Conservation (phyloP, 2,113 vertebrate species). For the Mus spicilegus region DNA sequence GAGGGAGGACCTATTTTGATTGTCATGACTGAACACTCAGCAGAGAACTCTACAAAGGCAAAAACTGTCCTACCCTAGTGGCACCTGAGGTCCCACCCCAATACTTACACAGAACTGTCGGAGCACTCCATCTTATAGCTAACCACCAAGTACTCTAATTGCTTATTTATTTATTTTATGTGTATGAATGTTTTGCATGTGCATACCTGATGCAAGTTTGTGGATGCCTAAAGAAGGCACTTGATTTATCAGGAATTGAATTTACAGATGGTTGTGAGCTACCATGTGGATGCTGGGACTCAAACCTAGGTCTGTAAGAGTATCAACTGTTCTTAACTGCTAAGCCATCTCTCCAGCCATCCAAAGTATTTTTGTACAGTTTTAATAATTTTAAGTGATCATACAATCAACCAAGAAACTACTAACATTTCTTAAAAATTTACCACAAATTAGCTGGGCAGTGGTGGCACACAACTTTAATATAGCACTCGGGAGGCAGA, state of each 20-base stretch:
- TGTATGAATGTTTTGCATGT: neutral
- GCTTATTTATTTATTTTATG: neutral
- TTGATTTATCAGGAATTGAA: too few relatives aligned
- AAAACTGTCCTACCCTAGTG: neutral
- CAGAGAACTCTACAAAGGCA: neutral
- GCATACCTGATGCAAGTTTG: neutral
- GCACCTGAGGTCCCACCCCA: too few relatives aligned
- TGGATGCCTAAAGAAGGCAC: neutral
- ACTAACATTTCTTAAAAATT: slow-evolving; percentile 1
- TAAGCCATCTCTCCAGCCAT: neutral
- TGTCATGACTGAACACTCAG: neutral
- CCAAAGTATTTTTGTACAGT: neutral
- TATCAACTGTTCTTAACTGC: neutral
- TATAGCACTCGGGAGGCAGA: neutral
- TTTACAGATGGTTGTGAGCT: neutral
- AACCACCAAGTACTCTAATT: neutral
- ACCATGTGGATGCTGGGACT: neutral
- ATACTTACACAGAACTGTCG: neutral
- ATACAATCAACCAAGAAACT: slow-evolving; percentile 26
- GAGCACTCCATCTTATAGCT: neutral
- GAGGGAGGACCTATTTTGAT: neutral
- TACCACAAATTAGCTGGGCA: neutral
- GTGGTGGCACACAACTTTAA: neutral
- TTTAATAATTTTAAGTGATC: slow-evolving; percentile 8
- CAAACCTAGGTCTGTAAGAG: neutral